Evolutionary conservation across 1,140 invertebrate species (phyloP), one percentile per base, ranked within the genome.

Genomic region (Ericerus pela): DNA sequence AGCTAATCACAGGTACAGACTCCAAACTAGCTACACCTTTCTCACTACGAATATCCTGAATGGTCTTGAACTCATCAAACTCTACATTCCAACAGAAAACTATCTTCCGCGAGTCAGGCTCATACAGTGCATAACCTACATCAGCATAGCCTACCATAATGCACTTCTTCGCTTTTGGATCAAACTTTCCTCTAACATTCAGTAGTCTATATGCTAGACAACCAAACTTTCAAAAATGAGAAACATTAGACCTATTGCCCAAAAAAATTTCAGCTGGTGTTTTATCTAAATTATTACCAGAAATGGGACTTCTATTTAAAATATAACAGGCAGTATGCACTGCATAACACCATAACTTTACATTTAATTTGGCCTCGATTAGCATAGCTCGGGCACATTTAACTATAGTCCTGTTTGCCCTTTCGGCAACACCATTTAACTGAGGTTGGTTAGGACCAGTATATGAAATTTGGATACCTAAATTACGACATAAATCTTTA

Each of bases 151-250:
- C 65, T 33, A 68, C 60, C 38, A 67, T 60, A 30, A 66, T 61
- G n/a, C 31, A 52, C 33, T 55, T 54, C 53, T 56, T 58, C 1
- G 53, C 33, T 33, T 65, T 66, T n/a, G 59, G 5, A 51, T 67
- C 63, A 18, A 57, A 54, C 24, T 64, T 65, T 28, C 28, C 38
- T 29, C 59, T 20, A 47, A 54, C 54, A 28, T 61, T 20, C 53
- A 55, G 43, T 14, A 56, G 62, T 12, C 61, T 36, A 30, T 60
- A 57, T 10, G 53, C 63, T 38, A 57, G 38, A 29, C 59, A 63
- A 14, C 66, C 66, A 62, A 68, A 66, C 16, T 68, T 55, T n/a
- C 55, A 24, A 8, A 68, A 29, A 54, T 67, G 58, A 22, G 36
- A 54, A 1, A 66, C 33, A 52, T 57, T 43, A 30, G 56, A 53